Evolutionary conservation across 2,888 invertebrate genomes (phyloP), one percentile per base, ranked within the genome.

Genomic region (Prosopocoilus inquinatus): DNA sequence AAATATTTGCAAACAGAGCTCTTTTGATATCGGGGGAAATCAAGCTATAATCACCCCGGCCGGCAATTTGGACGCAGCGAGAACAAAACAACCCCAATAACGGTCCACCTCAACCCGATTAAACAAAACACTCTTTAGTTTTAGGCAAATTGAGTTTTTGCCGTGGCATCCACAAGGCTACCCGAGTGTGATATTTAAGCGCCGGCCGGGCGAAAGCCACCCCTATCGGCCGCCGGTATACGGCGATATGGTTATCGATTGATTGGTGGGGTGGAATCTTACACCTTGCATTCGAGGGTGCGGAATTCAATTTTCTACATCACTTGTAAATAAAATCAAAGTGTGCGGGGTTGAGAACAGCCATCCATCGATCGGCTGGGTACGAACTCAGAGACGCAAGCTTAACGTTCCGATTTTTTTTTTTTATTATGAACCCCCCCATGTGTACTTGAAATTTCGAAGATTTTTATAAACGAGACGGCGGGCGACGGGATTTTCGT

Each of bases 291-390:
- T 61, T 44, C 51, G 70, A 70, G 75, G 75, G 74, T 69, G 76
- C 70, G 75, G 72, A 77, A 75, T 77, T 75, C 77, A 77, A 77
- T 77, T 77, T 77, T 77, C 77, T 76, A 76, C 77, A 76, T 77
- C 76, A 75, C 74, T 76, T 75, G 76, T 74, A 75, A 76, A 77
- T 76, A 76, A 77, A 76, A 77, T 76, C 75, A 74, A 69, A 75
- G 75, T 70, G 70, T 69, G 56, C 52, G 56, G 56, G 56, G 55
- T 55, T 47, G 46, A 45, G 16, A 48, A 51, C 51, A 52, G 47
- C 56, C 38, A 47, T 51, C 52, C 47, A 56, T 55, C 55, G 55
- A 55, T 55, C 50, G 50, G 13, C 39, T 20, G 45, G 38, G 49
- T 44, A 44, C 38, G 54, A 53, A 53, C 53, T 28, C 20, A 20